Evolutionary conservation across 2,888 invertebrate genomes (phyloP).

Genomic region (Tenthredo mesomela): DNA sequence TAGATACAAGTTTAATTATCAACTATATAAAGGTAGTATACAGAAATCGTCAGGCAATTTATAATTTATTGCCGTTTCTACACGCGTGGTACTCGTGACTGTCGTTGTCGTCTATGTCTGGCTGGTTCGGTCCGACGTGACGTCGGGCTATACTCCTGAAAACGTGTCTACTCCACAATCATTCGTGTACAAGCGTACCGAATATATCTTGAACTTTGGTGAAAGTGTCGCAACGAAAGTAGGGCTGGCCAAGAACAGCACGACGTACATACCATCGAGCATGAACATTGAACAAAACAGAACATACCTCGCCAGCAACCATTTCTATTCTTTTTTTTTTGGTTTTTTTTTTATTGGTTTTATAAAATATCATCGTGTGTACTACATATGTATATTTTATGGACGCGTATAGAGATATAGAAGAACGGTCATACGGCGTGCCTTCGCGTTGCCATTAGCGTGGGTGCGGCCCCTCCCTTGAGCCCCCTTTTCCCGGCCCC

Average conservation of each 20-base stretch:
- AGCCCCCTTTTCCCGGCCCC: constrained; percentile 55
- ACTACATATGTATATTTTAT: constrained; percentile 12
- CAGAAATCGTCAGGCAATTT: not conserved
- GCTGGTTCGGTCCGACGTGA: constrained; percentile 3
- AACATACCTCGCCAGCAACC: not conserved
- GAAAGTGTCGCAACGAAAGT: constrained; percentile 49
- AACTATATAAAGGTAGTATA: not conserved
- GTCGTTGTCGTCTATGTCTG: constrained; percentile 2
- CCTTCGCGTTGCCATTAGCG: constrained; percentile 46
- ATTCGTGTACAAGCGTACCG: not conserved
- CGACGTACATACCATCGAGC: not conserved
- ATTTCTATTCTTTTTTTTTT: not conserved
- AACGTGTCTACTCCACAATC: not conserved
- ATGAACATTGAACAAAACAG: not conserved
- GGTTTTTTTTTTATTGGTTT: not conserved
- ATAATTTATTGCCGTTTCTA: not conserved
- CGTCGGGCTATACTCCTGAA: constrained; percentile 46
- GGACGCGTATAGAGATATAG: not conserved
- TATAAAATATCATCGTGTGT: not conserved
- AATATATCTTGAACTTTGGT: constrained; percentile 41
- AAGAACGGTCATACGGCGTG: constrained; percentile 49
- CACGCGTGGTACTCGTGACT: constrained; percentile 22
- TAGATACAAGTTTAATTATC: not conserved
- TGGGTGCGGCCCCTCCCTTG: constrained; percentile 47
- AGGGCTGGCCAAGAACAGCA: not conserved